phyloP scores from a whole-genome alignment of 2,797 vertebrate genomes.

The Typhlichthys subterraneus region DNA sequence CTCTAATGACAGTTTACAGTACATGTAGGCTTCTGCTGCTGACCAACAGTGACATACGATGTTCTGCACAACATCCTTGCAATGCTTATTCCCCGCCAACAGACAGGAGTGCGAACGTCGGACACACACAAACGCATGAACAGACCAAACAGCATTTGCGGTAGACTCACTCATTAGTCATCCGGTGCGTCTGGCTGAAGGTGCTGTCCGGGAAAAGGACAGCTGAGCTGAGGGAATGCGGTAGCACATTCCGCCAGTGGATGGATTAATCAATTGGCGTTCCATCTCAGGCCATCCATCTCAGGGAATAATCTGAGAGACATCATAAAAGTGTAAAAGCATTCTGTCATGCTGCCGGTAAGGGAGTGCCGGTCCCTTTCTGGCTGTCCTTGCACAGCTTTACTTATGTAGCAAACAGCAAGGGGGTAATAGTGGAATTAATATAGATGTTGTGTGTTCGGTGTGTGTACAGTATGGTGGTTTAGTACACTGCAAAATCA shows the following conservation, averaged over 20 bases:
- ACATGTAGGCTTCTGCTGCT: too few species aligned
- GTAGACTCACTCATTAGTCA: slow-evolving; percentile 65
- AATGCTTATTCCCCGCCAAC: too few species aligned
- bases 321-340: slow-evolving; percentile 73
- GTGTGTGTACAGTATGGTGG: too few species aligned
- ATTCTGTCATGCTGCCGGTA: slow-evolving; percentile 65
- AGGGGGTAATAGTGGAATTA: not conserved
- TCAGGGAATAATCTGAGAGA: slow-evolving; percentile 72
- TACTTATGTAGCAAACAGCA: slow-evolving; percentile 27
- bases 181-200: slow-evolving; percentile 63
- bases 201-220: slow-evolving; percentile 61
- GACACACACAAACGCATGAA: slow-evolving; percentile 27
- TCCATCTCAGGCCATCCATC: slow-evolving; percentile 73
- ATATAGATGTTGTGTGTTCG: not conserved
- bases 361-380: slow-evolving; percentile 44
- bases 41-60: too few species aligned
- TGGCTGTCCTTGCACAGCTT: slow-evolving; percentile 8
- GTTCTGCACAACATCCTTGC: too few species aligned
- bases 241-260: slow-evolving; percentile 70
- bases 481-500: too few species aligned
- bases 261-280: slow-evolving; percentile 79
- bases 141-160: slow-evolving; percentile 45
- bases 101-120: too few species aligned
- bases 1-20: too few species aligned
- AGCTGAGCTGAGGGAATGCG: slow-evolving; percentile 64